Evolutionary conservation across 1,140 invertebrate genomes (phyloP), one percentile per base, ranked within the genome.

Genomic region (Odontomachus brunneus): DNA sequence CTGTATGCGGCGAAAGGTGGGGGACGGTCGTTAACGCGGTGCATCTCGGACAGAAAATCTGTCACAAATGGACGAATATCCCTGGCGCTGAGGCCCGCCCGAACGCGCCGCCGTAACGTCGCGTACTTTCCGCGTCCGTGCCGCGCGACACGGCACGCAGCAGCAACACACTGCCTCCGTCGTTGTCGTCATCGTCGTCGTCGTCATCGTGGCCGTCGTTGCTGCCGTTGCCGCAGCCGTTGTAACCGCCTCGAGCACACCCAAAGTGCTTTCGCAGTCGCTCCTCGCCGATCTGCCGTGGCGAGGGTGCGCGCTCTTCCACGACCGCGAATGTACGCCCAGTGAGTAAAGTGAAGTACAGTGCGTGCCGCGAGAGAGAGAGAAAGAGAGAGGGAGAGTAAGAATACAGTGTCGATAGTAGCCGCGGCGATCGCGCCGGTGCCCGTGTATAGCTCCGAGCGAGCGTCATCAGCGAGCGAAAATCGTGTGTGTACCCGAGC

Each of bases 61-160:
- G 91, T 92, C 90, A 92, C 90, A 92, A 93, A 93, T 93, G 92
- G 92, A 91, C 92, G 92, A 93, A 90, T 93, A 93, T 91, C 72
- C 74, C 82, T 90, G 88, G 71, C 63, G 75, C 67, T 72, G 80
- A 82, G 84, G 38, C 51, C 26, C 55, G 82, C 26, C 55, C 65
- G 82, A 81, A 24, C 48, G 17, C 65, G 82, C 44, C 22, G 51
- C 53, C 78, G 62, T 48, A 49, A 49, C 66, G 65, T 51, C 26
- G 60, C 55, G 49, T 38, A 69, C 29, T 48, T 63, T 38, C 60
- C 57, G 62, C 53, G 74, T 29, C 22, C 5, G 44, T 26, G 19
- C 11, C 63, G 51, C 29, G 29, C 75, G 29, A 57, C 24, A 33
- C 63, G 66, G 22, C 67, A 75, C 38, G 59, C 24, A 15, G 38